phyloP scores from a whole-genome alignment of 2,888 invertebrate species.

The Brachypalpus laphriformis region DNA sequence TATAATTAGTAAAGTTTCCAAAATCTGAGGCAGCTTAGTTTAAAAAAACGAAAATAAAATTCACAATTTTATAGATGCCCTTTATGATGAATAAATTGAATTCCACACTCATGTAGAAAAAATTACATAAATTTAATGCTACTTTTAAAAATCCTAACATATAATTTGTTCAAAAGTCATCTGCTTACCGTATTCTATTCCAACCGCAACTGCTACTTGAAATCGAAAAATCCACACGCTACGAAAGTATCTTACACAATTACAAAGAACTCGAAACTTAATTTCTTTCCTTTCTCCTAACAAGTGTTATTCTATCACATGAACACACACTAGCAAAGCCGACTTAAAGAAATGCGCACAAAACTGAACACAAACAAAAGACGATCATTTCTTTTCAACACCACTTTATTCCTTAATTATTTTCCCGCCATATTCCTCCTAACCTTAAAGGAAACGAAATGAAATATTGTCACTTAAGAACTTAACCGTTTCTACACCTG shows the following conservation, averaged over 20 bases:
- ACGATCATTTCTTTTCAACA: conserved; percentile 32
- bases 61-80: no score
- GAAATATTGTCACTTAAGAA: conserved; percentile 6
- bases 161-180: background rate
- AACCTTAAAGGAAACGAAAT: no score
- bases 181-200: conserved; percentile 39
- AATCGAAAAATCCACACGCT: conserved; percentile 18
- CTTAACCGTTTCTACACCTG: background rate
- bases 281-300: conserved; percentile 26
- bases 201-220: background rate
- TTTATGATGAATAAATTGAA: no score
- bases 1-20: no score
- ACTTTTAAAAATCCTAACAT: no score
- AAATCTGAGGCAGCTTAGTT: no score
- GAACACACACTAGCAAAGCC: conserved; percentile 10
- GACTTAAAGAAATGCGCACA: conserved; percentile 69
- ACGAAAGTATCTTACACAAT: conserved; percentile 3
- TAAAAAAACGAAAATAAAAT: no score
- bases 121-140: no score
- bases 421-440: conserved; percentile 69
- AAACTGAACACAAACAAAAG: conserved; percentile 51
- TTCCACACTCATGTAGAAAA: no score
- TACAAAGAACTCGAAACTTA: background rate
- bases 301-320: conserved; percentile 41
- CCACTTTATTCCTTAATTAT: conserved; percentile 61